Percentiles rank a stretch among this genome's conserved stretches.
phyloP scores from a whole-genome alignment of 2,797 vertebrate genomes.

The Phoebastria nigripes region DNA sequence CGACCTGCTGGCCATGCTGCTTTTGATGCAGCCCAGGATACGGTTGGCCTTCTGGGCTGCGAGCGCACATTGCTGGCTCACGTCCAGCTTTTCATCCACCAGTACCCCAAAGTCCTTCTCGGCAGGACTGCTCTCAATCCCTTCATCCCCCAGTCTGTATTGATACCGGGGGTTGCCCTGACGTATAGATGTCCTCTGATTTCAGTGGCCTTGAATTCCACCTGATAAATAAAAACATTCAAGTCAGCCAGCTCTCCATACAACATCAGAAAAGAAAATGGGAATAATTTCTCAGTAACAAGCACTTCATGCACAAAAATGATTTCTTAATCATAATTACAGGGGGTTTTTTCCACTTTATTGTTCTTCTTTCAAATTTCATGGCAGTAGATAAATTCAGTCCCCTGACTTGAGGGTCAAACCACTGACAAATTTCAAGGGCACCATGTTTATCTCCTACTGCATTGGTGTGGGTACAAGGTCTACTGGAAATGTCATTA shows the following conservation, averaged over 20 bases:
- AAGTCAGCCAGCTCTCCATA: neutral
- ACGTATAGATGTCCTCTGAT: neutral
- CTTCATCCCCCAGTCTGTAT: too few species aligned
- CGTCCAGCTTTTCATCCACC: too few species aligned
- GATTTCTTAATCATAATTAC: neutral
- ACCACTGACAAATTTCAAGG: neutral
- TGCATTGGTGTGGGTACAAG: neutral
- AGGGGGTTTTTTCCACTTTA: accelerated
- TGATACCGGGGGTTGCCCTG: too few species aligned
- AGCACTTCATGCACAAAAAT: neutral
- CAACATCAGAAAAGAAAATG: neutral
- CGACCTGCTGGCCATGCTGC: too few species aligned
- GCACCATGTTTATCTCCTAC: neutral
- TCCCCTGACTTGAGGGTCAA: neutral
- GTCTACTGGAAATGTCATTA: neutral
- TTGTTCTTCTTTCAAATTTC: neutral
- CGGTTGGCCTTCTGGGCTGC: too few species aligned
- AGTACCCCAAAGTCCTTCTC: too few species aligned
- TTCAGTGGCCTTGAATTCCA: neutral
- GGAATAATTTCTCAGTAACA: neutral
- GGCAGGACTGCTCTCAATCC: too few species aligned
- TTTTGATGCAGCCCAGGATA: too few species aligned
- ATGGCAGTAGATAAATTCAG: neutral
- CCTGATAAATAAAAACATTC: neutral
- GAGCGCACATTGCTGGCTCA: too few species aligned